These are phyloP conservation scores for Cyanoliseus patagonus DNA, from an alignment of 2,113 vertebrate genomes.

Conservation along the genomic window DNA sequence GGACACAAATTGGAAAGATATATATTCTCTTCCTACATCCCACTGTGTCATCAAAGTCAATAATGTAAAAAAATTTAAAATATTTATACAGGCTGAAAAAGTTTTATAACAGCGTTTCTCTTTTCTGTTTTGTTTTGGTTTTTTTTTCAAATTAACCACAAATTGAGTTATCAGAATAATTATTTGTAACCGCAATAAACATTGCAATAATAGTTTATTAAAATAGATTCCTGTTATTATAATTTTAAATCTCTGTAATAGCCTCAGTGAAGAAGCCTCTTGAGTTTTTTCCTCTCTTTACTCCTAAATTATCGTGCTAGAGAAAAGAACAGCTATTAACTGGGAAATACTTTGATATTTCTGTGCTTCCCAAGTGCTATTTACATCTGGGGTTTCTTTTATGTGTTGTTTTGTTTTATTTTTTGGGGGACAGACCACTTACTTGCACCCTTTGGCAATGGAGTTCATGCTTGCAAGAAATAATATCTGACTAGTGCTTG, in stretches of 20 bases:
- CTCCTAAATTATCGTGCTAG: not conserved
- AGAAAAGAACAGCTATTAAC: constrained; percentile 7
- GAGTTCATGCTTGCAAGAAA: not conserved
- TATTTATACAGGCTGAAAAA: constrained; percentile 8
- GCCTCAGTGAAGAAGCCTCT: constrained; percentile 3
- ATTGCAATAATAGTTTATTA: constrained; percentile 38
- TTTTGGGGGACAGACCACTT: not conserved
- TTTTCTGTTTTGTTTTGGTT: not conserved
- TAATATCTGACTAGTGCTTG: not conserved
- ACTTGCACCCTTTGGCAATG: not conserved
- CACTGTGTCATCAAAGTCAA: not conserved
- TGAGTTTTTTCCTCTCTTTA: constrained; percentile 11
- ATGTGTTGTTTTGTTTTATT: not conserved
- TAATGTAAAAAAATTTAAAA: not conserved
- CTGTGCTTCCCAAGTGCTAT: not conserved
- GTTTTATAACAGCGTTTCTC: not conserved
- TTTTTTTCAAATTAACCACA: not conserved
- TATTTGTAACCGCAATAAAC: constrained; percentile 42
- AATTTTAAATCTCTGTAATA: constrained; percentile 52
- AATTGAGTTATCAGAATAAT: constrained; percentile 50
- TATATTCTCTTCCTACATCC: not conserved
- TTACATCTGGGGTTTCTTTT: not conserved
- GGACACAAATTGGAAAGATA: not conserved
- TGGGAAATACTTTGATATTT: constrained; percentile 18
- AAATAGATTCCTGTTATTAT: constrained; percentile 39